These are phyloP conservation scores for Amblyopsis hoosieri DNA, from an alignment of 2,797 vertebrate genomes.

Conservation along the genomic window DNA sequence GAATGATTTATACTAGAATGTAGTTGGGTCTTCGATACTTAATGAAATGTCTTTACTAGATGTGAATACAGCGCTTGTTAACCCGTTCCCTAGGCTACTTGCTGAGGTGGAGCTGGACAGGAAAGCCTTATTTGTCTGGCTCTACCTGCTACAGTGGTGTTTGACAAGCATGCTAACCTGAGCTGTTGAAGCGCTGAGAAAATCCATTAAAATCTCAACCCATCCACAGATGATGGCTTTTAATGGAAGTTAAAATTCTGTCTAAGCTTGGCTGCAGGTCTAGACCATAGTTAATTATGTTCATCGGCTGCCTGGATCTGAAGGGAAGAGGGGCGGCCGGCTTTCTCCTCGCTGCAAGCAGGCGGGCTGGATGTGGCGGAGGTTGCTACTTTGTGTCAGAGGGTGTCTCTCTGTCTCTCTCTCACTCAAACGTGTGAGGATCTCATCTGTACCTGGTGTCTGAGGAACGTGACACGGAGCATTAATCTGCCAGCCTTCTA, in stretches of 20 bases:
- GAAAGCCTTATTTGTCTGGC: slow-evolving; percentile 26
- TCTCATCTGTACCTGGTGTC: slow-evolving; percentile 66
- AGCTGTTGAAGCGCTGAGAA: slow-evolving; percentile 48
- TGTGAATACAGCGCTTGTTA: slow-evolving; percentile 17
- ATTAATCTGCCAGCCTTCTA: slow-evolving; percentile 74
- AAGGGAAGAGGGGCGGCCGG: slow-evolving; percentile 27
- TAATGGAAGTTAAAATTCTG: slow-evolving; percentile 70
- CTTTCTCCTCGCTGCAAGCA: slow-evolving; percentile 19
- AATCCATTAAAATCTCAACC: slow-evolving; percentile 60
- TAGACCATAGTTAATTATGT: slow-evolving; percentile 70
- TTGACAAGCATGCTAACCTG: slow-evolving; percentile 50
- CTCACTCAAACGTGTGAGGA: slow-evolving; percentile 36
- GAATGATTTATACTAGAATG: too few relatives aligned
- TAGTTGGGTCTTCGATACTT: too few relatives aligned
- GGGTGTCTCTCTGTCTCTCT: slow-evolving; percentile 3
- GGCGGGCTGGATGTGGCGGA: slow-evolving; percentile 9
- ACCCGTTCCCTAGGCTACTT: slow-evolving; percentile 22
- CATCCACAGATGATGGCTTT: slow-evolving; percentile 65
- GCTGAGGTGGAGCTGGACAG: slow-evolving; percentile 26
- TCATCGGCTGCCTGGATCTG: slow-evolving; percentile 64
- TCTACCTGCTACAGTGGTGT: slow-evolving; percentile 16
- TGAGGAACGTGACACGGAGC: slow-evolving; percentile 71
- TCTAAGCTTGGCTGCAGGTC: slow-evolving; percentile 58
- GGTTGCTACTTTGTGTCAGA: slow-evolving; percentile 10
- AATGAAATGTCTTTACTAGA: slow-evolving; percentile 9